A percentile compares a stretch with the other conserved stretches of the same genome.
Evolutionary conservation across 1,140 invertebrate species (phyloP).

Genomic region (Calliopsis andreniformis): DNA sequence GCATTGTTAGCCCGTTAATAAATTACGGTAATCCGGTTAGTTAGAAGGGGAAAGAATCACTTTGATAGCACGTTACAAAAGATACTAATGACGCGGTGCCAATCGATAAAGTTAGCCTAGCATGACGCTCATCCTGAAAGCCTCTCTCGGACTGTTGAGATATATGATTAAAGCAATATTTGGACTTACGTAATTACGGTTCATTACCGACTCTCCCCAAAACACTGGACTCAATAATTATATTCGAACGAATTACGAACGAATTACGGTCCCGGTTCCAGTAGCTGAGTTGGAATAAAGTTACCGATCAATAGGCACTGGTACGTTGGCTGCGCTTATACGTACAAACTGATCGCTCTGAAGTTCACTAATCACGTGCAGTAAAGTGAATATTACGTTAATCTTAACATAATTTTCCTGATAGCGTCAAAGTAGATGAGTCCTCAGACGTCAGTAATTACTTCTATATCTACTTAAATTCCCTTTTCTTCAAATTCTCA

Average conservation of each 20-base stretch:
- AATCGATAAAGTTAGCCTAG: conserved; percentile 55
- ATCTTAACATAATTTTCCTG: too few species aligned
- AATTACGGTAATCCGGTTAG: conserved; percentile 44
- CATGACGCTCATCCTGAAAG: conserved; percentile 49
- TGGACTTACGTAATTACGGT: conserved; percentile 73
- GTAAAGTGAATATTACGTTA: conserved; percentile 40
- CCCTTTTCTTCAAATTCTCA: too few species aligned
- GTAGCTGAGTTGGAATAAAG: conserved; percentile 73
- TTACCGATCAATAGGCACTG: conserved; percentile 66
- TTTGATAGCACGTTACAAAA: conserved; percentile 51
- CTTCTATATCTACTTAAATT: too few species aligned
- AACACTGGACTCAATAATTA: conserved; percentile 62
- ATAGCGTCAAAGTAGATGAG: too few species aligned
- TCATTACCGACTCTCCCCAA: conserved; percentile 67
- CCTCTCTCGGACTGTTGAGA: conserved; percentile 28
- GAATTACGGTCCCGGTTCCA: conserved; percentile 69
- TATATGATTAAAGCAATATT: conserved; percentile 76
- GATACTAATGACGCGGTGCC: conserved; percentile 49
- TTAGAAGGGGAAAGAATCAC: conserved; percentile 26
- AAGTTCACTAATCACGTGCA: conserved; percentile 47
- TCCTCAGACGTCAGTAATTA: too few species aligned
- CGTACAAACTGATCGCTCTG: conserved; percentile 42
- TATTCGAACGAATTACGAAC: conserved; percentile 62
- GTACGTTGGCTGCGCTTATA: conserved; percentile 17
- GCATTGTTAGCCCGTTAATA: conserved; percentile 42